These are phyloP conservation scores for Malurus melanocephalus DNA, from an alignment of 2,113 vertebrate species.

Conservation along the genomic window DNA sequence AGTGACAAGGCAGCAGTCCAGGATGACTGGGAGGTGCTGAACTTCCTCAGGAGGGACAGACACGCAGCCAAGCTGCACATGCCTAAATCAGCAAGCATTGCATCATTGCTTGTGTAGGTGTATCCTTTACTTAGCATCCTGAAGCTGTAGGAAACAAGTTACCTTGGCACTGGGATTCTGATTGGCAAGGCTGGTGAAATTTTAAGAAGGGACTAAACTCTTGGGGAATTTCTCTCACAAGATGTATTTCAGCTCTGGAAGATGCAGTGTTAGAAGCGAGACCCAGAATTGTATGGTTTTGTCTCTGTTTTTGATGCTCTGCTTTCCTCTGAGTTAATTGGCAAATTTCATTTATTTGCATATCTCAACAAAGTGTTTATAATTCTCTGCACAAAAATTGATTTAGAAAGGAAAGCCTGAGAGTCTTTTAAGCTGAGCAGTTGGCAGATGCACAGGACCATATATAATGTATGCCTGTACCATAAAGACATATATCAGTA, in stretches of 20 bases:
- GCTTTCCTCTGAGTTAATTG: conserved; percentile 6
- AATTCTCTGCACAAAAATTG: background rate
- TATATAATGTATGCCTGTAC: conserved; percentile 10
- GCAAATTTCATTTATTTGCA: conserved; percentile 3
- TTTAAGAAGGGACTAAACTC: background rate
- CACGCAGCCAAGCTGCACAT: background rate
- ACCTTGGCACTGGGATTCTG: background rate
- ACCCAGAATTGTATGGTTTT: background rate
- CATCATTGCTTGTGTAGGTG: conserved; percentile 6
- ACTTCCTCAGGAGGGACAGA: background rate
- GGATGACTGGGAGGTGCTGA: background rate
- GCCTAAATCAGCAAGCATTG: background rate
- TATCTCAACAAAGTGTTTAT: background rate
- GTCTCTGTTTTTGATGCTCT: background rate
- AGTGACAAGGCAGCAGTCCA: background rate
- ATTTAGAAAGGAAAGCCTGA: conserved; percentile 10
- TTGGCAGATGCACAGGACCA: background rate
- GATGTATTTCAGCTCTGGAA: background rate
- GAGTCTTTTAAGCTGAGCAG: background rate
- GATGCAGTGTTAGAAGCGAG: background rate
- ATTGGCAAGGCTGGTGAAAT: background rate
- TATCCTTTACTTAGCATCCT: conserved; percentile 40
- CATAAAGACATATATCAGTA: conserved; percentile 1
- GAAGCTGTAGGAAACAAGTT: conserved; percentile 12
- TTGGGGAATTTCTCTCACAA: background rate